phyloP scores from a whole-genome alignment of 2,888 invertebrate genomes.

The Drepanosiphum platanoidis region DNA sequence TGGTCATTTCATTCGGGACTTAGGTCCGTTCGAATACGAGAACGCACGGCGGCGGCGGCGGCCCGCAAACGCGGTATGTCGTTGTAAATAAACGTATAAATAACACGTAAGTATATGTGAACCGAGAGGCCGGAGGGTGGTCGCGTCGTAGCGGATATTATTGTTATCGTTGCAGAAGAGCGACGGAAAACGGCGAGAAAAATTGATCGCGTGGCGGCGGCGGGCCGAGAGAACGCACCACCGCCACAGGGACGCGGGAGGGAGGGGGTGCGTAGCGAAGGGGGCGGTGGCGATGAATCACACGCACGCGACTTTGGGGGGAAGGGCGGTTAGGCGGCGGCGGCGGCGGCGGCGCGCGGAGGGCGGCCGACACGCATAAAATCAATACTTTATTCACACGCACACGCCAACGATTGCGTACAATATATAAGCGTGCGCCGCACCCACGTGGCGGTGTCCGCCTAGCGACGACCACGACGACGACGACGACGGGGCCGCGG shows the following conservation, averaged over 20 bases:
- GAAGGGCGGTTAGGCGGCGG: background rate
- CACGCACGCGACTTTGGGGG: slow-evolving; percentile 19
- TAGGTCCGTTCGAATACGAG: no score
- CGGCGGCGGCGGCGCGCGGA: background rate
- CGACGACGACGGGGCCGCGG: background rate
- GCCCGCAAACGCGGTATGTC: background rate
- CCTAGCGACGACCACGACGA: slow-evolving; percentile 21
- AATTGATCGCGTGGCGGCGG: slow-evolving; percentile 41
- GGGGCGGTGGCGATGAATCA: slow-evolving; percentile 40
- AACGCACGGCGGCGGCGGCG: background rate
- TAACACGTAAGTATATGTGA: background rate
- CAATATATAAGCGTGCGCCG: no score
- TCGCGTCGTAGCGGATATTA: background rate
- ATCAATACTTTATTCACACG: slow-evolving; percentile 59
- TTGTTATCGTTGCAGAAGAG: background rate
- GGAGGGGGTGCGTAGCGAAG: background rate
- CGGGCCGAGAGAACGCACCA: background rate
- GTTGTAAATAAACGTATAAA: background rate
- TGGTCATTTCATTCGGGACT: slow-evolving; percentile 26
- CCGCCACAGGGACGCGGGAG: background rate
- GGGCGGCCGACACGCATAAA: slow-evolving; percentile 37
- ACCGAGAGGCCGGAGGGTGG: background rate
- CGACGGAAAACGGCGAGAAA: slow-evolving; percentile 1
- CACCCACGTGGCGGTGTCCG: slow-evolving; percentile 55
- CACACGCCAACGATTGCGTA: background rate